Evolutionary conservation across 2,797 vertebrate genomes (phyloP).

Genomic region (Sebastes elongatus): DNA sequence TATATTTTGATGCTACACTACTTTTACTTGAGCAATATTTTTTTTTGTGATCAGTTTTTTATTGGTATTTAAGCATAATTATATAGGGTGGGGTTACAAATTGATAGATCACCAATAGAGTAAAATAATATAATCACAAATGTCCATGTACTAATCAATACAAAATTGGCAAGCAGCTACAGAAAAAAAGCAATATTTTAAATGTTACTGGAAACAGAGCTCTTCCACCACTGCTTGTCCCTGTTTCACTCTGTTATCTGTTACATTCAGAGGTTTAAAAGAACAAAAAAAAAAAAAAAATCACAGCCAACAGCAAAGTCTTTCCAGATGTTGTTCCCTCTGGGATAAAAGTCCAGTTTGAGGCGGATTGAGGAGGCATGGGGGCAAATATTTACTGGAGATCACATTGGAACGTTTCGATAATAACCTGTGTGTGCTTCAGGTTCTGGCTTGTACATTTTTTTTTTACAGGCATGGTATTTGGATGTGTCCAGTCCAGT

Average conservation of each 20-base stretch:
- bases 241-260: neutral
- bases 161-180: no score
- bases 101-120: no score
- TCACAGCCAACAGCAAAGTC: constrained; percentile 17
- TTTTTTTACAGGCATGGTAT: neutral
- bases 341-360: constrained; percentile 1
- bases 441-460: constrained; percentile 6
- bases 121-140: no score
- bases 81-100: no score
- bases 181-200: neutral
- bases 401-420: neutral
- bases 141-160: no score
- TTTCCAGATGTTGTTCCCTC: constrained; percentile 52
- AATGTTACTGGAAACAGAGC: neutral
- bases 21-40: no score
- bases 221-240: neutral
- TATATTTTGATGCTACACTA: no score
- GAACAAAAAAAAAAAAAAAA: neutral
- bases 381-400: neutral
- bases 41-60: no score
- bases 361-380: neutral
- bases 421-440: neutral
- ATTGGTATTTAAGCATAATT: no score
- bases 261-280: neutral
- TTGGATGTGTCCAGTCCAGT: neutral